phyloP scores from a whole-genome alignment of 2,113 vertebrate genomes.

The Sphaerodactylus townsendi region DNA sequence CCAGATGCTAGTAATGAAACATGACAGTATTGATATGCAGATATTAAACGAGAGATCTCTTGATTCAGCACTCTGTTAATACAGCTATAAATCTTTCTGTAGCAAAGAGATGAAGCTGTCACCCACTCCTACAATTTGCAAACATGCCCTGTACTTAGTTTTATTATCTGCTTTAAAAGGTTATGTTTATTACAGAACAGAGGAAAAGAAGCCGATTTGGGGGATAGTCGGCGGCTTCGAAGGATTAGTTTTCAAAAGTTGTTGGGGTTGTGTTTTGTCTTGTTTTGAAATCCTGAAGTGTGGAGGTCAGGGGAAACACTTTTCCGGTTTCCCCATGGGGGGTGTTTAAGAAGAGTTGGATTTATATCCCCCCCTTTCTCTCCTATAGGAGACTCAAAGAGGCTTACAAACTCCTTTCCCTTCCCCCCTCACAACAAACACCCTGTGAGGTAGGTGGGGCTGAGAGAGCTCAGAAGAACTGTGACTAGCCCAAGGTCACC shows the following conservation, averaged over 20 bases:
- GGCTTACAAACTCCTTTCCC: too few species aligned
- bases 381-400: too few species aligned
- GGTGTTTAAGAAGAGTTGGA: too few species aligned
- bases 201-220: neutral
- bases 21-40: constrained; percentile 31
- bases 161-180: constrained; percentile 3
- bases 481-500: too few species aligned
- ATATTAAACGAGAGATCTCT: constrained; percentile 25
- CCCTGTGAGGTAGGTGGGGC: too few species aligned
- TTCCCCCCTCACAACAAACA: too few species aligned
- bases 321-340: too few species aligned
- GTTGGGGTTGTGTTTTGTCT: neutral
- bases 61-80: constrained; percentile 23
- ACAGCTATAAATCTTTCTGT: constrained; percentile 12
- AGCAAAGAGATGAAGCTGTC: neutral
- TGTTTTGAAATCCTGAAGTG: neutral
- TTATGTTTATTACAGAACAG: neutral
- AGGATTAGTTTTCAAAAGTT: neutral
- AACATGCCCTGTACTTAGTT: neutral
- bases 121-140: neutral
- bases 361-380: too few species aligned
- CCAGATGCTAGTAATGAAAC: constrained; percentile 30
- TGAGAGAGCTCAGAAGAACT: too few species aligned
- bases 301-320: neutral
- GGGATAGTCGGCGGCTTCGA: neutral